Conservation (phyloP, 2,113 vertebrate species). For the Danio rerio region DNA sequence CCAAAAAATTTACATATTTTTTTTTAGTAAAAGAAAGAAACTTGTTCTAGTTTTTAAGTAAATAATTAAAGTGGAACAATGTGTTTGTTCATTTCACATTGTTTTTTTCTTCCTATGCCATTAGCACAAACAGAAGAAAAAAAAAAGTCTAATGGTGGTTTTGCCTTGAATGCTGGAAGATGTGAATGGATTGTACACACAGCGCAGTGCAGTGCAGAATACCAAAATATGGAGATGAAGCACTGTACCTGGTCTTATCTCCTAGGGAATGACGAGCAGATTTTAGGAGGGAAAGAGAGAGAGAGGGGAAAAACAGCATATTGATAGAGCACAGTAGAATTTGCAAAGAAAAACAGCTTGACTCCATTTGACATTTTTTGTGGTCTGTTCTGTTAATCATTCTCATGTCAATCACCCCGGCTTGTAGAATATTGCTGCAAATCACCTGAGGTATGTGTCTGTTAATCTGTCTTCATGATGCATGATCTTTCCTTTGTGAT, state of each 20-base stretch:
- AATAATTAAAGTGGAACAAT: conserved; percentile 9
- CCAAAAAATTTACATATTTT: too few species aligned
- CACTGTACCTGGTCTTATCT: conserved; percentile 22
- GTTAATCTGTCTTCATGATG: not conserved
- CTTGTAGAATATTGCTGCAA: not conserved
- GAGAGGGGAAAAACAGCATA: not conserved
- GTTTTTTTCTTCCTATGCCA: not conserved
- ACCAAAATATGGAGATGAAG: conserved; percentile 36
- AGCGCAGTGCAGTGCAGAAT: conserved; percentile 26
- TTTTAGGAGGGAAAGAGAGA: not conserved
- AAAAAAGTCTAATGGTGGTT: not conserved
- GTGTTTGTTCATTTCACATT: conserved; percentile 14
- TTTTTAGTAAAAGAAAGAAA: too few species aligned
- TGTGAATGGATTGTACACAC: conserved; percentile 7
- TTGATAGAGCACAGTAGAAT: not conserved
- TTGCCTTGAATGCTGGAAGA: conserved; percentile 15
- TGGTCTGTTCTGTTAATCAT: not conserved
- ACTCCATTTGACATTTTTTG: not conserved
- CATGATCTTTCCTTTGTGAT: not conserved
- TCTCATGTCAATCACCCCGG: conserved; percentile 11
- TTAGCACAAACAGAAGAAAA: not conserved
- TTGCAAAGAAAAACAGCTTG: not conserved
- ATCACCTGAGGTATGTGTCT: not conserved
- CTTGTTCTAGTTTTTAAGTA: too few species aligned
- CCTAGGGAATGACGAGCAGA: conserved; percentile 12